Evolutionary conservation across 2,888 invertebrate species (phyloP), one percentile per base, ranked within the genome.

Genomic region (Chironomus tentans): DNA sequence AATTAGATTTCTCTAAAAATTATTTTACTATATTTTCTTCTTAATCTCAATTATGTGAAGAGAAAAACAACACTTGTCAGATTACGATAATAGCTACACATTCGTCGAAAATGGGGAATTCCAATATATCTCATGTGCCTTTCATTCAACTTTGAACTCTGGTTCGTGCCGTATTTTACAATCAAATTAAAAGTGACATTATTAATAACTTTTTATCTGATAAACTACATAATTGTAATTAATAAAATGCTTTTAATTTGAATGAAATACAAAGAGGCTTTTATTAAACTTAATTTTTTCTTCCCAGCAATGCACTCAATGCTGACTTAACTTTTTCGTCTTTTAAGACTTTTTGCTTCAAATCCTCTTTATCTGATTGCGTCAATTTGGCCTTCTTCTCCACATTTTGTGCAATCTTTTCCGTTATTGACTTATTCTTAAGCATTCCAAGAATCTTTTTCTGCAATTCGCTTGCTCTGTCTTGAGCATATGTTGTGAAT

Each of bases 371-470:
- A 10, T 68, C 68, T 3, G 22, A 28, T 38, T 68, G 68, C 10
- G 38, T 28, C 28, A 68, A 6, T 68, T 28, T 28, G 15, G 22
- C 5, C 13, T 22, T 65, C 22, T 68, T 24, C 6, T 56, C 56
- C 0, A 56, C n/a, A 7, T 56, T 15, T 10, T 3, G 38, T n/a
- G 28, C 68, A 15, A 68, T 38, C 28, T 68, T 68, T 18, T 68
- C 38, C 0, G 68, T 48, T n/a, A 21, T 18, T 21, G 73, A n/a
- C 12, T 73, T 73, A 15, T 83, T 84, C 76, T 83, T 84, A 68
- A 85, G 79, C 76, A 84, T 83, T 70, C 79, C 83, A 0, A 83
- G 78, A 22, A 84, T 84, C 77, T 82, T 83, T 78, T 84, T 83
- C 77, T 84, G 84, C n/a, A 84, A 76, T 76, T 84, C 83, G 13